A percentile compares a stretch with the other conserved stretches of the same genome.
phyloP scores from a whole-genome alignment of 1,140 invertebrate genomes.

The Venturia canescens region DNA sequence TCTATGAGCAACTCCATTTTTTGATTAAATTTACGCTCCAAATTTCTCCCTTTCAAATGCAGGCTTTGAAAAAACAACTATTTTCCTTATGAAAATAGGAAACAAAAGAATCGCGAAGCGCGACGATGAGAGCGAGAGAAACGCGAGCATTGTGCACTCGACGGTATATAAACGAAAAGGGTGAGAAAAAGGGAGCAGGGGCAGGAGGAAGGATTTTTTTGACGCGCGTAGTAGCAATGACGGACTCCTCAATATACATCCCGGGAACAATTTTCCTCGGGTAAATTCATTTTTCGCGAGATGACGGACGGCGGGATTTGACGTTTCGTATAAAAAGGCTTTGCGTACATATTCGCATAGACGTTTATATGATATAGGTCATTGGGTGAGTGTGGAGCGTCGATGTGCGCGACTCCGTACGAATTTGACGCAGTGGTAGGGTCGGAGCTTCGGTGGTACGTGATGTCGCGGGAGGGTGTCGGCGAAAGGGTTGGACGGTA shows the following conservation, averaged over 20 bases:
- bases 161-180: neutral
- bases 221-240: constrained; percentile 7
- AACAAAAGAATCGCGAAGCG: no score
- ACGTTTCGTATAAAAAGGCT: neutral
- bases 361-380: constrained; percentile 15
- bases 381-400: constrained; percentile 23
- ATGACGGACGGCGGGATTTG: constrained; percentile 13
- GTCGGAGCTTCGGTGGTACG: neutral
- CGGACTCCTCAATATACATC: constrained; percentile 1
- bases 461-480: constrained; percentile 6
- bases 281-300: constrained; percentile 31
- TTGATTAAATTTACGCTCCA: no score
- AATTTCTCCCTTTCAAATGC: no score
- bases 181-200: no score
- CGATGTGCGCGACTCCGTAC: neutral
- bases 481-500: constrained; percentile 22
- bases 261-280: constrained; percentile 4
- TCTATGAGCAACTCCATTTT: no score
- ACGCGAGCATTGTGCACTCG: no score
- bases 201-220: neutral
- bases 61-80: no score
- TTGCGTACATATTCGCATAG: neutral
- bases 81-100: no score
- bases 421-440: constrained; percentile 5
- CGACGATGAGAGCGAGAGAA: no score